Evolutionary conservation across 1,140 invertebrate species (phyloP).

Genomic region (Heliothis subflexa): DNA sequence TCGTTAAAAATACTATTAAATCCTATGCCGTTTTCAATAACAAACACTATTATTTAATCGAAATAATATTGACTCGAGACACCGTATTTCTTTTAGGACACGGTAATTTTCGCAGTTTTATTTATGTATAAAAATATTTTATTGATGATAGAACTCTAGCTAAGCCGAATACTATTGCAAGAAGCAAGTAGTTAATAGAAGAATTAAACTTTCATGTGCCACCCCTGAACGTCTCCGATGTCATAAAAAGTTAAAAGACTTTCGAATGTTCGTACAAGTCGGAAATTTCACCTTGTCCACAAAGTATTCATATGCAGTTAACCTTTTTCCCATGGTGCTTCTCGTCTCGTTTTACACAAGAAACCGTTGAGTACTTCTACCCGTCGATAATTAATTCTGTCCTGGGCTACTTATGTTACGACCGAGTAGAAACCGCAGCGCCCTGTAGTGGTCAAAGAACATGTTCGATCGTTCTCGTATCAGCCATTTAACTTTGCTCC

Average conservation of each 20-base stretch:
- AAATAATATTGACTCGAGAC: background rate
- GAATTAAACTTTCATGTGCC: background rate
- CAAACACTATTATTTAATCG: background rate
- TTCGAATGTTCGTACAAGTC: slow-evolving; percentile 35
- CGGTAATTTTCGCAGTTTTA: too few relatives aligned
- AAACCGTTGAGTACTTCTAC: slow-evolving; percentile 76
- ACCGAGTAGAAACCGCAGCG: slow-evolving; percentile 71
- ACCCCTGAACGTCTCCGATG: background rate
- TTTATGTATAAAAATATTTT: too few relatives aligned
- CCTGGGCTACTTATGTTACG: slow-evolving; percentile 77
- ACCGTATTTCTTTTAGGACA: background rate
- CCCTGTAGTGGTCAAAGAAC: slow-evolving; percentile 64
- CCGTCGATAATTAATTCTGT: slow-evolving; percentile 79
- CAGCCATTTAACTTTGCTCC: slow-evolving; percentile 67
- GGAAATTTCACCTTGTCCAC: slow-evolving; percentile 52
- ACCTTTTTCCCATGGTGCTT: slow-evolving; percentile 73
- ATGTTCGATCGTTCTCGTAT: slow-evolving; percentile 58
- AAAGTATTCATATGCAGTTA: slow-evolving; percentile 63
- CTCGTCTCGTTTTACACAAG: slow-evolving; percentile 79
- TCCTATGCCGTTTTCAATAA: background rate
- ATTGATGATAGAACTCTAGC: too few relatives aligned
- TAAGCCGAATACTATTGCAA: too few relatives aligned
- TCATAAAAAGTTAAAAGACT: slow-evolving; percentile 15
- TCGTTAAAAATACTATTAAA: slow-evolving; percentile 57
- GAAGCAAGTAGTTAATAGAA: background rate